phyloP scores from a whole-genome alignment of 1,140 invertebrate species.

The Oncopodura yosiiana region DNA sequence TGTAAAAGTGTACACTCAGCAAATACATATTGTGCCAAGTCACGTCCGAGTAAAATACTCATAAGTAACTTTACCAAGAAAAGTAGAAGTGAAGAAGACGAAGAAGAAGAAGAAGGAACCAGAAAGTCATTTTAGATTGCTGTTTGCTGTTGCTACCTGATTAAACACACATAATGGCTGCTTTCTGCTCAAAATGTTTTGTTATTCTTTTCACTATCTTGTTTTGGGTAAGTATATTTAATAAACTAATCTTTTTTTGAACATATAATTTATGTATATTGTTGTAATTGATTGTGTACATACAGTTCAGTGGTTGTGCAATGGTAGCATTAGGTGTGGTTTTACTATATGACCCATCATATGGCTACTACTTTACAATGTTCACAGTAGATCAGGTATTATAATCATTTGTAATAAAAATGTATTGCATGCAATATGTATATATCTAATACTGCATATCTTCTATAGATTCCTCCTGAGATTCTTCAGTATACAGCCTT shows the following conservation, averaged over 20 bases:
- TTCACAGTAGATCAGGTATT: slow-evolving; percentile 38
- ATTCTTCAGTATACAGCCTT: slow-evolving; percentile 44
- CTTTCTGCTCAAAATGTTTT: slow-evolving; percentile 44
- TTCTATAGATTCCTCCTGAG: too few species aligned
- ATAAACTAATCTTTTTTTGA: too few species aligned
- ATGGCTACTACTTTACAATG: slow-evolving; percentile 43
- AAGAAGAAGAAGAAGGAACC: too few species aligned
- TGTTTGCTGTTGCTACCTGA: slow-evolving; percentile 36
- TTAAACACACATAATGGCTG: too few species aligned
- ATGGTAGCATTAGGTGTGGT: slow-evolving; percentile 45
- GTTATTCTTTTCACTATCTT: slow-evolving; percentile 46
- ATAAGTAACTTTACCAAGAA: too few species aligned
- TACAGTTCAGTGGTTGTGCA: slow-evolving; percentile 44
- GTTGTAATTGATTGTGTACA: slow-evolving; percentile 15
- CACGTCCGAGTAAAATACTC: too few species aligned
- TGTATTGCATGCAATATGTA: too few species aligned
- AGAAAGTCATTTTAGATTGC: slow-evolving; percentile 34
- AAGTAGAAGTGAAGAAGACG: too few species aligned
- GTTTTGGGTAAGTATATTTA: slow-evolving; percentile 49
- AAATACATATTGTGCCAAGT: too few species aligned
- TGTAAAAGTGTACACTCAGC: too few species aligned
- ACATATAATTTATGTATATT: too few species aligned
- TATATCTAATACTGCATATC: too few species aligned
- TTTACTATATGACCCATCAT: slow-evolving; percentile 44
- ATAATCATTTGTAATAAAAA: slow-evolving; percentile 4